Percentiles rank a stretch among this genome's conserved stretches.
Evolutionary conservation across 2,113 vertebrate genomes (phyloP).

Genomic region (Brachirus orientalis): DNA sequence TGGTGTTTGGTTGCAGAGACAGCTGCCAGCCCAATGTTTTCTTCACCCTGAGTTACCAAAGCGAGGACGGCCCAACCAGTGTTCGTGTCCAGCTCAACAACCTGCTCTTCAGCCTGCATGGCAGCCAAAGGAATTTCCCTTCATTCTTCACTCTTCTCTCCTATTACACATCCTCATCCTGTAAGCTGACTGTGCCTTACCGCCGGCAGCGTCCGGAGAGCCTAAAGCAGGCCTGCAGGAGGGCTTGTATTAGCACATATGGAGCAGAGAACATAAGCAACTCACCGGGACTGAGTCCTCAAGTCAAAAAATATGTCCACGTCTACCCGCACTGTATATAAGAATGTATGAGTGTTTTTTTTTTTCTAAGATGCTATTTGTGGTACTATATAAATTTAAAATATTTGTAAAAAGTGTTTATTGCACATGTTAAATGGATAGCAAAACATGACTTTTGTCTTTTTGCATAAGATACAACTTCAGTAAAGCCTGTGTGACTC

Average conservation of each 20-base stretch:
- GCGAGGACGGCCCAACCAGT: slow-evolving; percentile 88
- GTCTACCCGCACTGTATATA: slow-evolving; percentile 84
- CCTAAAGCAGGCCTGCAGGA: slow-evolving; percentile 91
- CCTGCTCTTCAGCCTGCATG: slow-evolving; percentile 87
- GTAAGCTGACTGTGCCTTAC: slow-evolving; percentile 87
- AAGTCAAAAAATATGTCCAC: slow-evolving; percentile 85
- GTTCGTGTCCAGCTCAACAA: slow-evolving; percentile 89
- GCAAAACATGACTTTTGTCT: too few species aligned
- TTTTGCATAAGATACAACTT: too few species aligned
- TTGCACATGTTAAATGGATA: too few species aligned
- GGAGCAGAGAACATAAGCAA: slow-evolving; percentile 83
- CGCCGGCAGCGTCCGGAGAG: slow-evolving; percentile 85
- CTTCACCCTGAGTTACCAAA: slow-evolving; percentile 95
- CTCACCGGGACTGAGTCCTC: slow-evolving; percentile 81
- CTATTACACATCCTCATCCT: slow-evolving; percentile 88
- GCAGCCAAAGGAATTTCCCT: slow-evolving; percentile 89
- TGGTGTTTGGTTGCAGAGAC: slow-evolving; percentile 83
- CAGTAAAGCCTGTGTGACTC: too few species aligned
- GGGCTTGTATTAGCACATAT: slow-evolving; percentile 84
- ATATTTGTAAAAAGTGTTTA: too few species aligned
- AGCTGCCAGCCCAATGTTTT: slow-evolving; percentile 92
- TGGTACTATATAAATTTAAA: too few species aligned
- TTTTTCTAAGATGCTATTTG: too few species aligned
- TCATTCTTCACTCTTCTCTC: slow-evolving; percentile 91
- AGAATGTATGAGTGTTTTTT: too few species aligned